Percentiles rank a stretch among this genome's conserved stretches.
Conservation (phyloP, 2,797 vertebrate species). For the Selene dorsalis region DNA sequence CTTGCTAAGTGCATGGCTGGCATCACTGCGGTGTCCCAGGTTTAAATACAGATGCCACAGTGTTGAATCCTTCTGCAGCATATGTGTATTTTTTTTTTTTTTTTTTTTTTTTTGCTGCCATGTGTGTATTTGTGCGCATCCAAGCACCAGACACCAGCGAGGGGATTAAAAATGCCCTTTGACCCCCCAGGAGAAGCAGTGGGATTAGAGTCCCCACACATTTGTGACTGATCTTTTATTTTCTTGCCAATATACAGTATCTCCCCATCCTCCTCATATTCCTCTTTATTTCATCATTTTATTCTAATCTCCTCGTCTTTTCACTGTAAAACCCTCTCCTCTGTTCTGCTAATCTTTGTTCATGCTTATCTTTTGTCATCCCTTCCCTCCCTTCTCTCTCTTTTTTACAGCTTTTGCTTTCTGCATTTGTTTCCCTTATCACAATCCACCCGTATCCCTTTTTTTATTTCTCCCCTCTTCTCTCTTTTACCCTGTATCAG, state of each 20-base stretch:
- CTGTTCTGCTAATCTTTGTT: constrained; percentile 40
- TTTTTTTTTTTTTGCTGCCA: too few relatives aligned
- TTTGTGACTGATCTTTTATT: constrained; percentile 46
- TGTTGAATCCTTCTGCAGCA: constrained; percentile 31
- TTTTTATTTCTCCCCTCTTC: constrained; percentile 14
- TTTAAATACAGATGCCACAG: constrained; percentile 52
- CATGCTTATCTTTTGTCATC: constrained; percentile 45
- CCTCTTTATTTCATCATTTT: constrained; percentile 49
- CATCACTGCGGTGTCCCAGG: constrained; percentile 28
- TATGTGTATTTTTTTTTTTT: background rate
- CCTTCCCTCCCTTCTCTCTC: constrained; percentile 7
- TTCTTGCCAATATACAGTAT: constrained; percentile 18
- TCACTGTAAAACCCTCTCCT: background rate
- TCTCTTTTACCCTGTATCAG: constrained; percentile 38
- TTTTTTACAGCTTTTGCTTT: constrained; percentile 35
- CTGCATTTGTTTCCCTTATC: constrained; percentile 43
- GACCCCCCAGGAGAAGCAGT: constrained; percentile 34
- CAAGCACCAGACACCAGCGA: constrained; percentile 23
- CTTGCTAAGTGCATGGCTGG: constrained; percentile 34
- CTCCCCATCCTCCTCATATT: constrained; percentile 19
- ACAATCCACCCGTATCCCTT: constrained; percentile 17
- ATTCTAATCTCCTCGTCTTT: constrained; percentile 28
- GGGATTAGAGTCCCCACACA: constrained; percentile 23
- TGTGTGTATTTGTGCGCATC: constrained; percentile 18
- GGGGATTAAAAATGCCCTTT: constrained; percentile 49